Evolutionary conservation across 2,888 invertebrate species (phyloP), one percentile per base, ranked within the genome.

Genomic region (Dicranocentrus wangi): DNA sequence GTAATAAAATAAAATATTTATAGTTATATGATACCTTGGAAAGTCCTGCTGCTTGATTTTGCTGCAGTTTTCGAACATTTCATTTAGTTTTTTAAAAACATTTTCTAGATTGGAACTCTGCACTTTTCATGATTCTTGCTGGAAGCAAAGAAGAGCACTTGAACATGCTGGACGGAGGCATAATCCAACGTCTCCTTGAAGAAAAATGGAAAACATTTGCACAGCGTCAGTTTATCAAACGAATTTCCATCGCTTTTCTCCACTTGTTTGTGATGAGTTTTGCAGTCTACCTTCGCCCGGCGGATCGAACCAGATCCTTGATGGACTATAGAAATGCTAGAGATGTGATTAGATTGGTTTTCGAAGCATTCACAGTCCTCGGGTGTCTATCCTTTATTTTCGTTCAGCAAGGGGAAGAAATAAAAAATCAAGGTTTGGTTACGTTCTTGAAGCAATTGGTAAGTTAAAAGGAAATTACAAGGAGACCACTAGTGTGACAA

Each of bases 201-300:
- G 99, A 99, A 89, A 99, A 99, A 89, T 99, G 99, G 99, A 98
- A 99, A 89, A 97, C 98, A 0, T 99, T 97, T 90, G 99, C 98
- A 27, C 90, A 96, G 95, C 93, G 94, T 87, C 96, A 98, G 90
- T 97, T 99, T 89, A 90, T 98, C 81, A 96, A 98, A 89, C 92
- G 98, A 43, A 92, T 99, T 27, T 91, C 95, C 39, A 94, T 99
- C 86, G 91, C 98, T 63, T 92, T 94, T 87, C 91, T 96, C 27
- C 98, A 99, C 89, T 90, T 99, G 78, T 90, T 96, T 0, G 93
- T 94, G 61, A 91, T 99, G 32, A 98, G 98, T 27, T 90, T 94
- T 66, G 96, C 98, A 1, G 94, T 99, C 17, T 99, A 98, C 89
- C 90, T 96, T 21, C 91, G 99, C n/a, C 98, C 96, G 0, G 91